phyloP scores from a whole-genome alignment of 1,140 invertebrate species.

The Tribolium castaneum region DNA sequence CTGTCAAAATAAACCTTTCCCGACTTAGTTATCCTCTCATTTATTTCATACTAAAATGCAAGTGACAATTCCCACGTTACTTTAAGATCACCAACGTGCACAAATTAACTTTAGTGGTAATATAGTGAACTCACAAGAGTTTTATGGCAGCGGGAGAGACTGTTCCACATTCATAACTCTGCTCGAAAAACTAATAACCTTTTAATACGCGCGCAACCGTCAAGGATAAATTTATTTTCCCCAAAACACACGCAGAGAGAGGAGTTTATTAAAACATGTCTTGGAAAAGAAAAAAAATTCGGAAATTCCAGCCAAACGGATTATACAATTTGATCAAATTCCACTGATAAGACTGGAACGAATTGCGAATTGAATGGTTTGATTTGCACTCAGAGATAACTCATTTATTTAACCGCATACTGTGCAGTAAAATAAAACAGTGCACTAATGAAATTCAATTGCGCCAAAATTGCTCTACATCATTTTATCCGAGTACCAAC shows the following conservation, averaged over 20 bases:
- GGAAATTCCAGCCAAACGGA: too few relatives aligned
- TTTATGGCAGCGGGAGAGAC: background rate
- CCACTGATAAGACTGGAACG: too few relatives aligned
- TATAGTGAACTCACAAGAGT: conserved; percentile 1
- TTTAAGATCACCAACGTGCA: conserved; percentile 15
- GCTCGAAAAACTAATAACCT: conserved; percentile 26
- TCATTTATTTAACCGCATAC: too few relatives aligned
- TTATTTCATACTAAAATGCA: conserved; percentile 9
- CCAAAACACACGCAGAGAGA: background rate
- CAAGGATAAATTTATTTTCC: conserved; percentile 11
- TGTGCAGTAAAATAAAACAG: too few relatives aligned
- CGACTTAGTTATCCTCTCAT: conserved; percentile 18
- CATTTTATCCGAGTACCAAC: too few relatives aligned
- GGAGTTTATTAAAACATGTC: background rate
- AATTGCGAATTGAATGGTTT: too few relatives aligned
- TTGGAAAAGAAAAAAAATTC: background rate
- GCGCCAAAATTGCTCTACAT: too few relatives aligned
- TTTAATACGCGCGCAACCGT: conserved; percentile 7
- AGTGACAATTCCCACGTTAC: conserved; percentile 24
- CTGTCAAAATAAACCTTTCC: conserved; percentile 13
- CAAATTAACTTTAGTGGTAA: conserved; percentile 26
- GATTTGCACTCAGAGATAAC: too few relatives aligned
- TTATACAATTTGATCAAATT: too few relatives aligned
- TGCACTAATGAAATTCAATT: too few relatives aligned
- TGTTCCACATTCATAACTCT: conserved; percentile 6